phyloP scores from a whole-genome alignment of 2,797 vertebrate species.

The Rhynchonycteris naso region DNA sequence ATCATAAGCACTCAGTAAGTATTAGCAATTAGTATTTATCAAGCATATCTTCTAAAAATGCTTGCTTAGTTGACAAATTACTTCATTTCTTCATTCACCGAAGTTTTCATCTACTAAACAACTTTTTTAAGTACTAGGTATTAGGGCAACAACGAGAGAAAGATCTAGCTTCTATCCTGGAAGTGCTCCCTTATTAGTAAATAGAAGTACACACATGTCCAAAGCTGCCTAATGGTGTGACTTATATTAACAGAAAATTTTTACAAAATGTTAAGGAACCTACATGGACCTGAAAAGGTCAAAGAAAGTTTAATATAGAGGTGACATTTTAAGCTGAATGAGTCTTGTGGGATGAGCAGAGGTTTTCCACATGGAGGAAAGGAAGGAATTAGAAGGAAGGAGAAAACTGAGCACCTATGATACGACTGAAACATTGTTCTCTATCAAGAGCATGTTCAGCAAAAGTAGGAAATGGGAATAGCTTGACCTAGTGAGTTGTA shows the following conservation, averaged over 20 bases:
- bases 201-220: not conserved
- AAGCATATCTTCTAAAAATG: not conserved
- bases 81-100: not conserved
- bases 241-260: not conserved
- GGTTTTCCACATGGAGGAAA: not conserved
- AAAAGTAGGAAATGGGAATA: not conserved
- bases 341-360: not conserved
- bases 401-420: not conserved
- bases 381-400: not conserved
- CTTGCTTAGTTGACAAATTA: not conserved
- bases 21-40: not conserved
- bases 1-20: not conserved
- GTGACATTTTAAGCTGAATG: not conserved
- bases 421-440: not conserved
- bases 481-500: not conserved
- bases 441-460: not conserved
- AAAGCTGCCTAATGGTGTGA: not conserved
- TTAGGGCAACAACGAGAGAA: not conserved
- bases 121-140: not conserved
- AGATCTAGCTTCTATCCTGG: not conserved
- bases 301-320: not conserved
- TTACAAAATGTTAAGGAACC: not conserved
- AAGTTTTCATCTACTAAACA: not conserved
- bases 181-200: not conserved
- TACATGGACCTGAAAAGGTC: not conserved